Evolutionary conservation across 2,113 vertebrate genomes (phyloP).

Genomic region (Neofelis nebulosa): DNA sequence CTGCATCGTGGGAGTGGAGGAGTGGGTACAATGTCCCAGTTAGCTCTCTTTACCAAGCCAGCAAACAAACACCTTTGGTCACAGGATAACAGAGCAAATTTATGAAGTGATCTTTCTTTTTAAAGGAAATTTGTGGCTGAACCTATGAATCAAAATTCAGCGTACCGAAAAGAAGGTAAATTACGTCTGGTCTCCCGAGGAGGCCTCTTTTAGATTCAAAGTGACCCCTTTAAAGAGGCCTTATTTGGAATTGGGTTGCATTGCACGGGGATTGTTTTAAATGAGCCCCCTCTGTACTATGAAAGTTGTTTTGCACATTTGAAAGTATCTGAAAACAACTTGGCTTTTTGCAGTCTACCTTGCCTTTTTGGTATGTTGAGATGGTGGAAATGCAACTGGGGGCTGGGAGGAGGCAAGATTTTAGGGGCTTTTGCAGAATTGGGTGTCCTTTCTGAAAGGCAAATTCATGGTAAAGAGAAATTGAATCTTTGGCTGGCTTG

Average conservation of each 20-base stretch:
- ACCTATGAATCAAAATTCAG: not conserved
- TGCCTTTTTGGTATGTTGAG: not conserved
- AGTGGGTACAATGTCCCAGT: not conserved
- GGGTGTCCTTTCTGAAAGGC: not conserved
- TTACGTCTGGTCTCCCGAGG: slow-evolving; percentile 2
- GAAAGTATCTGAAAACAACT: not conserved
- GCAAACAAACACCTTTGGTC: slow-evolving; percentile 9
- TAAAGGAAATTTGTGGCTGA: not conserved
- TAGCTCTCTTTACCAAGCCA: not conserved
- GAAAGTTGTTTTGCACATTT: slow-evolving; percentile 8
- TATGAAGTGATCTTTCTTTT: slow-evolving; percentile 48
- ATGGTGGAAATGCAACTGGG: not conserved
- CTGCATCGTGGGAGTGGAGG: rapidly evolving
- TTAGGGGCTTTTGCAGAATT: not conserved
- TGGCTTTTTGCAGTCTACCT: not conserved
- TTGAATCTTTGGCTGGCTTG: not conserved
- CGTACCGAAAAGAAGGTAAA: not conserved
- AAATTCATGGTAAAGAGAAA: not conserved
- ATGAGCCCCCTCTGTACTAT: not conserved
- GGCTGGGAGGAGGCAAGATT: not conserved
- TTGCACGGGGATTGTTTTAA: slow-evolving; percentile 14
- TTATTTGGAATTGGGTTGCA: not conserved
- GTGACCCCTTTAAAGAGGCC: slow-evolving; percentile 19
- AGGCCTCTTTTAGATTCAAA: not conserved
- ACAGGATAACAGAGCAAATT: slow-evolving; percentile 52